Base-by-base conservation (phyloP, 2,113 vertebrate species). In the Urocitellus parryii region DNA sequence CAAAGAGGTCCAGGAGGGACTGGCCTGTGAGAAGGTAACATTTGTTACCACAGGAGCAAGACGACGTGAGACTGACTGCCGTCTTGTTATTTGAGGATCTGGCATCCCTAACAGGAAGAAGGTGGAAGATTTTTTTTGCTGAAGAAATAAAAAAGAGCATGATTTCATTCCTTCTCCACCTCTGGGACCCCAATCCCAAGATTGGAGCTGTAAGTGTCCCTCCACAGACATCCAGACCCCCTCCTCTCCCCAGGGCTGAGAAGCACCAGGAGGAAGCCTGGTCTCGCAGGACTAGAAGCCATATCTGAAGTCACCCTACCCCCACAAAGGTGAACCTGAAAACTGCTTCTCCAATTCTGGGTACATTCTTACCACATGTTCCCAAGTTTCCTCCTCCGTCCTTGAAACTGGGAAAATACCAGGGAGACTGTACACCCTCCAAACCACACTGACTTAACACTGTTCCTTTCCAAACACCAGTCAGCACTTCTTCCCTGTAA, bases 71-170 rank as follows among this genome's bases (percentile, higher is more conserved):
- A 68, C 84, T 97, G 95, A 97, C 97, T 17, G 95, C 97, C 87
- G 90, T 97, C 88, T 13, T 70, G 53, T 79, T 98, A 76, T 98
- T 97, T 96, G 97, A 97, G 87, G 92, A 96, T 72, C 92, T 98
- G 88, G 97, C 97, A 70, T 93, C 94, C 85, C 79, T 97, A 76
- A 93, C 97, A 90, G 97, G 97, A 96, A 98, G 90, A 95, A 96
- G 63, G 68, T 97, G 97, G 97, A 98, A 97, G 92, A 51, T 81
- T 29, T 98, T 98, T 88, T 98, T 97, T 83, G 90, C 83, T 6
- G 97, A 97, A 74, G 97, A 98, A 95, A 96, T 97, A 25, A 97
- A 97, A 95, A 98, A 97, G 96, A 97, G 97, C 96, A 91, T 98
- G 95, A 97, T 96, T 84, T 97, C 97, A 34, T 97, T 98, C 81